Conservation (phyloP, 2,113 vertebrate genomes). For the Sarotherodon lohbergeri region DNA sequence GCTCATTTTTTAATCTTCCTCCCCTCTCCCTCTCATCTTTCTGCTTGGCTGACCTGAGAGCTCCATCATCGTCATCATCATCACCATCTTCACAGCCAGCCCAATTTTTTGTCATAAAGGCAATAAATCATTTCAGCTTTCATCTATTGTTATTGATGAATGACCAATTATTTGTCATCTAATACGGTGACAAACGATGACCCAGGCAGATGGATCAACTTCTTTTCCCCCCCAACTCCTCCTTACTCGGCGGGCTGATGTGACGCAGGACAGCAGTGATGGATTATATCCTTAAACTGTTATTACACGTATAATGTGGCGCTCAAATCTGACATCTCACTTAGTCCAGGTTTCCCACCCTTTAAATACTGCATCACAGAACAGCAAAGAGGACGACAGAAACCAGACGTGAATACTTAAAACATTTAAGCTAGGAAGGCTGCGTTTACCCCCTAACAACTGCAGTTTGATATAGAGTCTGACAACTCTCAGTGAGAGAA, state of each 20-base stretch:
- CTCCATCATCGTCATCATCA: constrained; percentile 75
- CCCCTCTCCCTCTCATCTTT: constrained; percentile 2
- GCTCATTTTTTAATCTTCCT: constrained; percentile 8
- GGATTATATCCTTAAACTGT: constrained; percentile 98
- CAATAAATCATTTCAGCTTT: constrained; percentile 99
- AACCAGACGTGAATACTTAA: background rate
- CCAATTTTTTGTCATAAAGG: constrained; percentile 65
- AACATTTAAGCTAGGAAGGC: background rate
- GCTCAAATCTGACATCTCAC: constrained; percentile 83
- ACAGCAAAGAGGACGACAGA: constrained; percentile 50
- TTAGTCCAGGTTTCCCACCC: constrained; percentile 70
- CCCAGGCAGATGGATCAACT: constrained; percentile 86
- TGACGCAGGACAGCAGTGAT: constrained; percentile 87
- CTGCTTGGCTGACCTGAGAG: constrained; percentile 77
- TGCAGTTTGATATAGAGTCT: background rate
- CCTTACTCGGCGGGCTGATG: constrained; percentile 44
- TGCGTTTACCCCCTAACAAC: background rate
- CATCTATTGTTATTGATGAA: constrained; percentile 99
- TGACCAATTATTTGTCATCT: constrained; percentile 99
- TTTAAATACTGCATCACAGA: constrained; percentile 63
- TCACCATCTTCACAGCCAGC: constrained; percentile 45
- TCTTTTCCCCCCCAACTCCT: background rate
- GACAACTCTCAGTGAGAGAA: background rate
- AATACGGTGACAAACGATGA: constrained; percentile 93
- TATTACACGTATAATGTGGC: constrained; percentile 96